A percentile compares a stretch with the other conserved stretches of the same genome.
Conservation (phyloP, 2,888 invertebrate species). For the Pristionchus entomophagus region DNA sequence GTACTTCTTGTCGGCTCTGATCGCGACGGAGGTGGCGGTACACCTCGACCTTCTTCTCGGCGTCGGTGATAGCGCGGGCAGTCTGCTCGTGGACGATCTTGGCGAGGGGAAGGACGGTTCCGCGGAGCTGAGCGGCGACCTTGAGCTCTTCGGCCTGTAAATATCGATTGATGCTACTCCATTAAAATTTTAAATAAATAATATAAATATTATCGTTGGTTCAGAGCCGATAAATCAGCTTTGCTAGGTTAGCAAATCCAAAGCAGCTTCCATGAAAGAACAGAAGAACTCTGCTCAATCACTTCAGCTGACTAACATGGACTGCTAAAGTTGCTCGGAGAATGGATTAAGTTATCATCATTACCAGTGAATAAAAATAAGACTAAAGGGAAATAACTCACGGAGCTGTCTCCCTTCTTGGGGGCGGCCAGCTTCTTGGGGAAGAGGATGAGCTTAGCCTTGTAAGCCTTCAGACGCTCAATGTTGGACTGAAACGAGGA, state of each 20-base stretch:
- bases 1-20: constrained; percentile 77
- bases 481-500: constrained; percentile 83
- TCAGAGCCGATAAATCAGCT: constrained; percentile 47
- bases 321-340: constrained; percentile 26
- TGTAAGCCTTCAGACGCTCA: constrained; percentile 96
- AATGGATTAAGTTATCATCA: constrained; percentile 46
- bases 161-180: too few relatives aligned
- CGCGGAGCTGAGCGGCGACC: constrained; percentile 88
- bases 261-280: not conserved
- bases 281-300: constrained; percentile 20
- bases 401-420: constrained; percentile 81
- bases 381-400: constrained; percentile 74
- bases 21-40: constrained; percentile 82
- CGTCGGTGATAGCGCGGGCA: constrained; percentile 88
- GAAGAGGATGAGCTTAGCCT: constrained; percentile 95
- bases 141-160: constrained; percentile 89
- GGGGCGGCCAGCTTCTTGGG: constrained; percentile 88
- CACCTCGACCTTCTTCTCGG: constrained; percentile 87
- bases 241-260: not conserved
- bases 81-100: constrained; percentile 85
- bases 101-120: constrained; percentile 88
- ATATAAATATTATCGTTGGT: not conserved
- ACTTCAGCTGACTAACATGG: not conserved
- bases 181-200: not conserved
- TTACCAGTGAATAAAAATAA: constrained; percentile 26